These are phyloP conservation scores for Hirundichthys speculiger DNA, from an alignment of 2,113 vertebrate genomes.

Conservation along the genomic window DNA sequence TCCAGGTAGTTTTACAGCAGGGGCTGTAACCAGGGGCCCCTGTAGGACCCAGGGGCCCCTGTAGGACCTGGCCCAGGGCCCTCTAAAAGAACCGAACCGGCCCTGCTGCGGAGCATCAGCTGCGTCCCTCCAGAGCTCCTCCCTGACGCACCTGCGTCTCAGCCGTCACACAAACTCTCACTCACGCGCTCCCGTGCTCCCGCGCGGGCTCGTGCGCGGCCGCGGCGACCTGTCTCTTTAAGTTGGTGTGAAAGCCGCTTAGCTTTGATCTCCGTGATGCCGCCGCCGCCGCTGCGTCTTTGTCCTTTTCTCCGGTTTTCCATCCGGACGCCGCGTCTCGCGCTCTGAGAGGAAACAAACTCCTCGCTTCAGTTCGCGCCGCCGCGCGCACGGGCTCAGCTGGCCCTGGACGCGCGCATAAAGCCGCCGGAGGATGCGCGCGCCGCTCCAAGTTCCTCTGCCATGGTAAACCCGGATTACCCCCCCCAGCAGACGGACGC, in stretches of 20 bases:
- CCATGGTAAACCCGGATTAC: constrained; percentile 63
- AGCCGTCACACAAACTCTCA: too few species aligned
- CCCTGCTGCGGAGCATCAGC: too few species aligned
- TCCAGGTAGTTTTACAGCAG: too few species aligned
- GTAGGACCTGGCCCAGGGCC: too few species aligned
- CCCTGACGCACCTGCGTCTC: too few species aligned
- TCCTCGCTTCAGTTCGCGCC: constrained; percentile 30
- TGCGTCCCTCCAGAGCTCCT: too few species aligned
- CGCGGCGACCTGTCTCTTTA: constrained; percentile 83
- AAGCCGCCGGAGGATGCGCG: constrained; percentile 11
- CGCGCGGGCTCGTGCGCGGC: constrained; percentile 18
- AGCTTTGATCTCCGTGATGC: constrained; percentile 86
- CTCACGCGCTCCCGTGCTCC: constrained; percentile 17
- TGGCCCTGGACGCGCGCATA: neutral
- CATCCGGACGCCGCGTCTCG: neutral
- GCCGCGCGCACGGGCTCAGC: constrained; percentile 12
- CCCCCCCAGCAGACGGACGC: constrained; percentile 9
- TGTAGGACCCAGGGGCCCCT: too few species aligned
- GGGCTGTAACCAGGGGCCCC: too few species aligned
- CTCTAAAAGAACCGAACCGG: too few species aligned
- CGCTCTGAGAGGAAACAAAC: neutral
- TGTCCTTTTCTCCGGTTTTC: constrained; percentile 79
- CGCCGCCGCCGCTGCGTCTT: constrained; percentile 72
- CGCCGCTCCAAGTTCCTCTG: constrained; percentile 57
- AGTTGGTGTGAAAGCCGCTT: constrained; percentile 88